These are phyloP conservation scores for Epinotia nisella DNA, from an alignment of 2,888 invertebrate species.

Conservation along the genomic window DNA sequence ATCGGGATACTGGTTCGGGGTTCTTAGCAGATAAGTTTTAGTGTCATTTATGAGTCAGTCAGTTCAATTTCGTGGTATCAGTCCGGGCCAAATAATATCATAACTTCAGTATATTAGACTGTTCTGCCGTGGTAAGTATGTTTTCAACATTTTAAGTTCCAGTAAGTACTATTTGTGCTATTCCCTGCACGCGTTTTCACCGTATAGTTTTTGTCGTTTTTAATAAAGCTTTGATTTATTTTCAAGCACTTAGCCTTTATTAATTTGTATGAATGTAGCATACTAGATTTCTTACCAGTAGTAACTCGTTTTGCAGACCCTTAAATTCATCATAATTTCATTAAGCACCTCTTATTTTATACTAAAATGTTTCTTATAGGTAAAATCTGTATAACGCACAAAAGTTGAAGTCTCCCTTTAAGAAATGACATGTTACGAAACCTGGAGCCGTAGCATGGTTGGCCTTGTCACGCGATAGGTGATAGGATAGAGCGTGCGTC, in stretches of 20 bases:
- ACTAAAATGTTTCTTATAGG: not conserved
- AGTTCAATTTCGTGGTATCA: not conserved
- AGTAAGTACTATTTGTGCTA: not conserved
- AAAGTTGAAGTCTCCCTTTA: not conserved
- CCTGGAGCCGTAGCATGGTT: too few relatives aligned
- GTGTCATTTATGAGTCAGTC: not conserved
- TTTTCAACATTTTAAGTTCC: not conserved
- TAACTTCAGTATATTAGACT: too few relatives aligned
- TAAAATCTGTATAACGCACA: not conserved
- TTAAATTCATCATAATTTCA: not conserved
- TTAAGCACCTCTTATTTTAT: not conserved
- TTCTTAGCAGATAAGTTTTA: not conserved
- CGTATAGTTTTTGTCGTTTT: slow-evolving; percentile 27
- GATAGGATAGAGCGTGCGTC: too few relatives aligned
- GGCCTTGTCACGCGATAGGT: too few relatives aligned
- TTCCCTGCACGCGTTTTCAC: slow-evolving; percentile 30
- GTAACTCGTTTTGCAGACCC: slow-evolving; percentile 8
- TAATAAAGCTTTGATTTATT: slow-evolving; percentile 19
- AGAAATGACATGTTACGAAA: not conserved
- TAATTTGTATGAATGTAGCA: slow-evolving; percentile 16
- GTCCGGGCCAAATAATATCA: not conserved
- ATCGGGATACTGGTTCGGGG: not conserved
- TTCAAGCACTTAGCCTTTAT: slow-evolving; percentile 2
- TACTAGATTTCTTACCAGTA: not conserved
- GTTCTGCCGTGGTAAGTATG: not conserved